Evolutionary conservation across 2,113 vertebrate species (phyloP).

Genomic region (Pycnonotus jocosus): DNA sequence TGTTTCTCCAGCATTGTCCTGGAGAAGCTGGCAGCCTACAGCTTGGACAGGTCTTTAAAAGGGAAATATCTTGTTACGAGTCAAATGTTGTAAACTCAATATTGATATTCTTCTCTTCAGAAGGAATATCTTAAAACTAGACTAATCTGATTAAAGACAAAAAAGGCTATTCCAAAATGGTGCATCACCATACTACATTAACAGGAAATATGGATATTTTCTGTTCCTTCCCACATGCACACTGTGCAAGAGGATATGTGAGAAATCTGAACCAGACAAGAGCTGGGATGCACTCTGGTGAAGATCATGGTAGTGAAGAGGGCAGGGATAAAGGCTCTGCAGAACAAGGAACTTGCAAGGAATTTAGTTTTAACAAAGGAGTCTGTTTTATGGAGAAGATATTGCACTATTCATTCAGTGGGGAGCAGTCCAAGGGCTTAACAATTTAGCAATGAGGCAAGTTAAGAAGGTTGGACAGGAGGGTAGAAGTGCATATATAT

Average conservation of each 20-base stretch:
- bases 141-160: not conserved
- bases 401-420: not conserved
- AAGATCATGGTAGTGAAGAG: not conserved
- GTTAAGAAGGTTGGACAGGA: not conserved
- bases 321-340: not conserved
- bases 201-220: fast-evolving
- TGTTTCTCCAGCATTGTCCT: not conserved
- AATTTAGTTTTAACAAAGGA: not conserved
- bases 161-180: not conserved
- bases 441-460: not conserved
- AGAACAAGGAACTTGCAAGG: not conserved
- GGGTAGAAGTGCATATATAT: not conserved
- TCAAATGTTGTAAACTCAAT: not conserved
- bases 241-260: not conserved
- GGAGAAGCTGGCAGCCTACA: not conserved
- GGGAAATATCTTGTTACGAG: not conserved
- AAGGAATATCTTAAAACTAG: not conserved
- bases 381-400: not conserved
- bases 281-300: not conserved
- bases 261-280: not conserved
- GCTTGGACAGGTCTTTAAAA: not conserved
- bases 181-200: not conserved
- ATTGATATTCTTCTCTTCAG: not conserved
- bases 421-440: not conserved
- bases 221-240: not conserved